Evolutionary conservation across 2,888 invertebrate genomes (phyloP).

Genomic region (Drosophila siamana): DNA sequence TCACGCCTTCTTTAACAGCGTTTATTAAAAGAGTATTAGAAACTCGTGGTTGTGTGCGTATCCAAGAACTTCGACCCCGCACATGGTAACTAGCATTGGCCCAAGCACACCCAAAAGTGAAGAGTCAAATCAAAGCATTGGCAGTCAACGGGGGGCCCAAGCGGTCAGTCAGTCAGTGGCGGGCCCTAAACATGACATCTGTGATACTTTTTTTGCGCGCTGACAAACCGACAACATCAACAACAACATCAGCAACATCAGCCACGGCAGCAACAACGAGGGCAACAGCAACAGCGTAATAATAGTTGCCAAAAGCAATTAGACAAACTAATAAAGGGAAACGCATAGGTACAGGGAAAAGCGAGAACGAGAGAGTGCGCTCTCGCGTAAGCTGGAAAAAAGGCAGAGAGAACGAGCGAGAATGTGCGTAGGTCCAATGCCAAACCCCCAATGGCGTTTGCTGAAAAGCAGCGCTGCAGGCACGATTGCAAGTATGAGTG

Average conservation of each 20-base stretch:
- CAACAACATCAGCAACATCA: slow-evolving; percentile 41
- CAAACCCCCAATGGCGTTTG: slow-evolving; percentile 79
- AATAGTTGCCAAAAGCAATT: slow-evolving; percentile 79
- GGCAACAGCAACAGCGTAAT: slow-evolving; percentile 54
- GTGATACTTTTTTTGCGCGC: slow-evolving; percentile 68
- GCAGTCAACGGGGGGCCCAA: slow-evolving; percentile 37
- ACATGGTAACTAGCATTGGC: slow-evolving; percentile 51
- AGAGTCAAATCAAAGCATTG: slow-evolving; percentile 73
- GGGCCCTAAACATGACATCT: slow-evolving; percentile 66
- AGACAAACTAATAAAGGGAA: slow-evolving; percentile 80
- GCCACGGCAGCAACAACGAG: slow-evolving; percentile 34
- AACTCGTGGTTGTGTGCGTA: slow-evolving; percentile 25
- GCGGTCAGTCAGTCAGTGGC: slow-evolving; percentile 59
- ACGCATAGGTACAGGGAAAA: slow-evolving; percentile 38
- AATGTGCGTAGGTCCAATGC: slow-evolving; percentile 63
- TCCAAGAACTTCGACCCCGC: slow-evolving; percentile 19
- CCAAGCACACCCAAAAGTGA: slow-evolving; percentile 62
- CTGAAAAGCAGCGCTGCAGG: slow-evolving; percentile 66
- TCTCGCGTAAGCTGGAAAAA: neutral
- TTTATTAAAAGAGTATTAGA: slow-evolving; percentile 76
- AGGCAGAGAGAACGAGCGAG: slow-evolving; percentile 20
- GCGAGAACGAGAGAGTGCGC: slow-evolving; percentile 1
- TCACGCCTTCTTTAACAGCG: slow-evolving; percentile 82
- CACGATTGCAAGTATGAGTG: slow-evolving; percentile 50
- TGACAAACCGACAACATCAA: slow-evolving; percentile 57